Base-by-base conservation (phyloP, 2,797 vertebrate species). In the Huso huso region DNA sequence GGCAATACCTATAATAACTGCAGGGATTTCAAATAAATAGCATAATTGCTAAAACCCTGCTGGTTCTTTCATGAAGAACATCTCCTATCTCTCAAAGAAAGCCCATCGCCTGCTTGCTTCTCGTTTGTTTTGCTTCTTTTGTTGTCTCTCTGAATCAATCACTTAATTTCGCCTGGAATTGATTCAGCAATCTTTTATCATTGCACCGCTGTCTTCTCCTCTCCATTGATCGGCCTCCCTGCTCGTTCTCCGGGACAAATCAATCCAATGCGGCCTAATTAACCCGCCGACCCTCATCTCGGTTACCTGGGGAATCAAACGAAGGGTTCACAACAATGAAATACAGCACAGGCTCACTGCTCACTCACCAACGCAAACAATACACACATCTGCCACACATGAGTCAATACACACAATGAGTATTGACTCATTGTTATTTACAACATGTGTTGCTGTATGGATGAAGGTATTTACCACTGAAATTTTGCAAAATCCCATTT, bases 171-270 rank as follows among this genome's bases (percentile, higher is more conserved):
- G 13, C 4, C 59, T 61, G 59, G 13, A 61, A 61, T 61, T 61
- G 59, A 61, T 61, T 61, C 59, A n/a, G 59, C 59, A 61, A 61
- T 61, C 59, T 61, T 61, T 61, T 61, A 61, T 61, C 13, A 4
- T 61, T 18, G 59, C 3, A n/a, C 2, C 8, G 59, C 4, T 23
- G 12, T n/a, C 6, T 23, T 61, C 18, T 61, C 11, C 13, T 18
- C 18, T 13, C 59, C 59, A 61, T 61, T 61, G 59, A 61, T 61
- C 59, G 59, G 12, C 6, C 3, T 37, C 59, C 59, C 13, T 7
- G 8, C 12, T 53, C 51, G 8, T 12, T 7, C 8, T 8, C 3
- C 9, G 18, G 8, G 10, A 61, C 59, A 61, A 61, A 61, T 61
- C 59, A 61, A 61, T 61, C 18, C 59, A 18, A 3, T 8, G 8